Base-by-base conservation (phyloP, 2,888 invertebrate genomes). In the Drosophila prostipennis region DNA sequence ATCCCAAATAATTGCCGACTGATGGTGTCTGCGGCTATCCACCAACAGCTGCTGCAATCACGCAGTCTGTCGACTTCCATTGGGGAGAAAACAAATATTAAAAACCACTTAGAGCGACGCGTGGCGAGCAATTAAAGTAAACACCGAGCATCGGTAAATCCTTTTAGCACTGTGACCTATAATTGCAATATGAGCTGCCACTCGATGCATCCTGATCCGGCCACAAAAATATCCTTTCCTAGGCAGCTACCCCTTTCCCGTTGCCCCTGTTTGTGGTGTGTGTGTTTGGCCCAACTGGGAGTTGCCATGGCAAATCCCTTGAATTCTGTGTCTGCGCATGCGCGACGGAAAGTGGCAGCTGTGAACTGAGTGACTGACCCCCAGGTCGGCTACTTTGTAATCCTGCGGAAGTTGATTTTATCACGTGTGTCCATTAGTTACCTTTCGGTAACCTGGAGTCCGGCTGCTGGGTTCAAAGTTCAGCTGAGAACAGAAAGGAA, bases 391-490 rank as follows among this genome's bases (percentile, higher is more conserved):
- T 45, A 34, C 64, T 74, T 61, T 79, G 76, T 85, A 88, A 85
- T 79, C 84, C 85, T 80, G 76, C 80, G 89, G 84, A 87, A 86
- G 87, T 86, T 63, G 84, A 73, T 75, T 71, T 65, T 79, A 83
- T 83, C 84, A 85, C 87, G 84, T 69, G 72, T 79, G 52, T 76
- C 80, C 82, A 87, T 85, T 83, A 78, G 86, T 73, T 78, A 71
- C 69, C 67, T 72, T 81, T 71, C 6, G 46, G 61, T 76, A 74
- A 52, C 64, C 64, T 52, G 45, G 34, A 32, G 42, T 55, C 54
- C 55, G 14, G n/a, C 10, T 16, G 19, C 29, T n/a, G 16, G 43
- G 56, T 45, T 68, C 26, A 69, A 45, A 68, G 65, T 67, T 67
- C 65, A 67, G 36, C 3, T n/a, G n/a, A 13, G 11, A n/a, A 34